phyloP scores from a whole-genome alignment of 2,888 invertebrate species.

The Drosophila barbarae region DNA sequence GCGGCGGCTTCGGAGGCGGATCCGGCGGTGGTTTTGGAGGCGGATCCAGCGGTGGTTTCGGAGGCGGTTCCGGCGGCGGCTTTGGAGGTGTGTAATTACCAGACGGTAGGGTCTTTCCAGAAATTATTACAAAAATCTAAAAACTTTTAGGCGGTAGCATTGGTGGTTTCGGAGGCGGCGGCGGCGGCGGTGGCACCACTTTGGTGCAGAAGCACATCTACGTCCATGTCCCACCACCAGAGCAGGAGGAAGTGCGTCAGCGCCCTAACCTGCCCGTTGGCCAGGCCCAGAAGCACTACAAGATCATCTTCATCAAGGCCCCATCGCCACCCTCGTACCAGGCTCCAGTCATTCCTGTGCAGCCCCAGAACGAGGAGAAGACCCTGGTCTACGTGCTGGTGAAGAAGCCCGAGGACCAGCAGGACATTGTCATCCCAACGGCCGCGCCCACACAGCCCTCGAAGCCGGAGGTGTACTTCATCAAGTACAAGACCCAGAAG shows the following conservation, averaged over 20 bases:
- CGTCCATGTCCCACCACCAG: constrained; percentile 93
- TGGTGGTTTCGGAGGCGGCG: constrained; percentile 70
- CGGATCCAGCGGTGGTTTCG: constrained; percentile 56
- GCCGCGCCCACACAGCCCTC: constrained; percentile 90
- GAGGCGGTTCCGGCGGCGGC: constrained; percentile 56
- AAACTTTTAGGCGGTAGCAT: constrained; percentile 53
- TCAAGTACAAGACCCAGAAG: constrained; percentile 81
- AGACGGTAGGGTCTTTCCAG: too few species aligned
- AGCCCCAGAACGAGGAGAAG: constrained; percentile 92
- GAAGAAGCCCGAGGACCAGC: constrained; percentile 92
- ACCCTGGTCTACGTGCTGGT: constrained; percentile 93
- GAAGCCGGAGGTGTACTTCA: constrained; percentile 95
- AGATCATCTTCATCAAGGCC: constrained; percentile 95
- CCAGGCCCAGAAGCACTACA: constrained; percentile 92
- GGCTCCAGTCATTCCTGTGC: constrained; percentile 89
- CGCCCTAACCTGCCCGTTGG: constrained; percentile 83
- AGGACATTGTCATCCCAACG: constrained; percentile 88
- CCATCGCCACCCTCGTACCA: constrained; percentile 91
- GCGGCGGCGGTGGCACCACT: constrained; percentile 78
- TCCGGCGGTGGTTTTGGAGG: constrained; percentile 53
- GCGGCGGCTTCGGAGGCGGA: constrained; percentile 53
- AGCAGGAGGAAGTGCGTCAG: constrained; percentile 86
- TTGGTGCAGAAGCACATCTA: constrained; percentile 92
- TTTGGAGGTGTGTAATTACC: constrained; percentile 16
- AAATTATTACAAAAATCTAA: background rate